Evolutionary conservation across 1,140 invertebrate genomes (phyloP), one percentile per base, ranked within the genome.

Genomic region (Heliconius melpomene): DNA sequence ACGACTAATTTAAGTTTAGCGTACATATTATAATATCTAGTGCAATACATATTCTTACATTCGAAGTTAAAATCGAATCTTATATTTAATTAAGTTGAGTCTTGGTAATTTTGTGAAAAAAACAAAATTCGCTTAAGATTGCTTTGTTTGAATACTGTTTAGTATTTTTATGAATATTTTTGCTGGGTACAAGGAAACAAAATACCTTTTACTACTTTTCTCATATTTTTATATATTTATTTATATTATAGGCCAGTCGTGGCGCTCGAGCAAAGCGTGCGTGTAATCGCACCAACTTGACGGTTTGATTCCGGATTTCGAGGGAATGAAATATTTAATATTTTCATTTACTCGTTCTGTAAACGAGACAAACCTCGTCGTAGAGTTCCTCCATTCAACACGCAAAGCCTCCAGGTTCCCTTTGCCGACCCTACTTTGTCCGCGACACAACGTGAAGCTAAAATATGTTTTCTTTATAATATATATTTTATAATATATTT

Each of bases 121-220:
- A 85, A 88, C 93, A 94, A 94, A 94, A 93, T 94, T 91, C 79
- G 84, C 91, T 91, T 94, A 93, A 93, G 93, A 93, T 93, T 84
- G 23, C 11, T 66, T 66, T n/a, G 23, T 29, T 66, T 66, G 26
- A 66, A 66, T 66, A 66, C 26, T 66, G n/a, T 66, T 66, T 66
- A 29, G 23, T 29, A 29, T 66, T 66, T 13, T 66, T 66, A 26
- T 66, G 11, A 2, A 26, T 23, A 26, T 66, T 66, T 66, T 29
- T 26, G 26, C 60, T 66, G 60, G 13, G 29, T 26, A 66, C 60
- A 7, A 26, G 23, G 60, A 66, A 60, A 60, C 57, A 46, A 26
- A 60, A 60, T 9, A 60, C 9, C 20, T 60, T 60, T 23, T 54
- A n/a, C 7, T 8, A 20, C 20, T n/a, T n/a, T 54, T 54, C 20